Evolutionary conservation across 2,888 invertebrate genomes (phyloP).

Genomic region (Tetropium fuscum): DNA sequence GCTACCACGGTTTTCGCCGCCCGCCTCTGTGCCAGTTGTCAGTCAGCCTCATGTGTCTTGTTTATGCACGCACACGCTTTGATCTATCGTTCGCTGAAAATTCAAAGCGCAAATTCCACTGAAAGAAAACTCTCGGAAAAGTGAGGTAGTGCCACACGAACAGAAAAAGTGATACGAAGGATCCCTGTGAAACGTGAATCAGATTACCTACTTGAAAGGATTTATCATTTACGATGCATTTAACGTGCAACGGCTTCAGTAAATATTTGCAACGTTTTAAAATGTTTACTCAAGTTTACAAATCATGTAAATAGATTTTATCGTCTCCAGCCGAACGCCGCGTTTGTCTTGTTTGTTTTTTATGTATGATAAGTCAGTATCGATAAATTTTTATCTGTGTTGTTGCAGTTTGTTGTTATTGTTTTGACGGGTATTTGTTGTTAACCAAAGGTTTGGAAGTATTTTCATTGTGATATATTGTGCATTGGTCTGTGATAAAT

Average conservation of each 20-base stretch:
- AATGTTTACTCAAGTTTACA: conserved; percentile 24
- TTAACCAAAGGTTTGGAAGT: conserved; percentile 33
- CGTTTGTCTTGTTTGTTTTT: conserved; percentile 13
- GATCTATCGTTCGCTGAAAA: conserved; percentile 58
- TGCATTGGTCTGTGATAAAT: conserved; percentile 44
- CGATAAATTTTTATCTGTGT: conserved; percentile 31
- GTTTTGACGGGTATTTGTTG: conserved; percentile 32
- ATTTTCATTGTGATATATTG: conserved; percentile 26
- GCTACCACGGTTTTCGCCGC: conserved; percentile 34
- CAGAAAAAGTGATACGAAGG: conserved; percentile 17
- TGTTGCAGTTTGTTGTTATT: conserved; percentile 30
- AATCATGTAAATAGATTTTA: conserved; percentile 20
- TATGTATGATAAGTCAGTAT: conserved; percentile 15
- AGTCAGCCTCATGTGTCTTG: conserved; percentile 64
- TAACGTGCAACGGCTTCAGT: conserved; percentile 8
- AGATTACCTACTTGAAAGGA: background rate
- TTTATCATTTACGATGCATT: conserved; percentile 22
- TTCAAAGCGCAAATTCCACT: conserved; percentile 2
- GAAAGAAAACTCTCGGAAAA: conserved; percentile 13
- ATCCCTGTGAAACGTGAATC: conserved; percentile 5
- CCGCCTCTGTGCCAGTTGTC: conserved; percentile 62
- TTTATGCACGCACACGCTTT: conserved; percentile 70
- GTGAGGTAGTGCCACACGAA: conserved; percentile 20
- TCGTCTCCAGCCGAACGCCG: conserved; percentile 8
- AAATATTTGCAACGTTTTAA: conserved; percentile 30